These are phyloP conservation scores for Hippasteria phrygiana DNA, from an alignment of 53 echinoderm and acorn worm species.

Conservation along the genomic window DNA sequence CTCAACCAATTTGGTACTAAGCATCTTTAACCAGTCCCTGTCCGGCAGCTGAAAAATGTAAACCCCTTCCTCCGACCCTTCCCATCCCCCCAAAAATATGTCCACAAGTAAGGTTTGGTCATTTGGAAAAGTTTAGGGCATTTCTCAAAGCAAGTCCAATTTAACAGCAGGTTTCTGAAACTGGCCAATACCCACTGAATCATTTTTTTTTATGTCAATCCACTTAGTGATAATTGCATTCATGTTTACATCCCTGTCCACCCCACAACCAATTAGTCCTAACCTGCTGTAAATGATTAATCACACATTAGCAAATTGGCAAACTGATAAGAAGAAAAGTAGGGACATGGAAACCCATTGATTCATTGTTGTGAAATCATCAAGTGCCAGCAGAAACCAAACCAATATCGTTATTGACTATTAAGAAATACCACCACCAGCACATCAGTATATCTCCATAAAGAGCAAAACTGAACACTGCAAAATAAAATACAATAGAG, in stretches of 20 bases:
- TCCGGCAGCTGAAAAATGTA: too few relatives aligned
- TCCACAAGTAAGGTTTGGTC: too few relatives aligned
- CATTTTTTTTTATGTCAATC: neutral
- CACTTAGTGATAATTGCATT: neutral
- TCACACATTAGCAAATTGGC: constrained; percentile 40
- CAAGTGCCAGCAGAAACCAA: neutral
- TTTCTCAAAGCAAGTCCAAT: too few relatives aligned
- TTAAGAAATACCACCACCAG: neutral
- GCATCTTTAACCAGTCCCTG: too few relatives aligned
- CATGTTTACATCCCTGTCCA: neutral
- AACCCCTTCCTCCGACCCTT: too few relatives aligned
- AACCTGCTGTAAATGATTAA: neutral
- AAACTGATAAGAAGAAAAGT: neutral
- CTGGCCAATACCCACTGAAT: too few relatives aligned
- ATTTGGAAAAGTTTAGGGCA: too few relatives aligned
- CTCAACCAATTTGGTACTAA: too few relatives aligned
- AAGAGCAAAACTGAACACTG: neutral
- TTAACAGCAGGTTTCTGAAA: too few relatives aligned
- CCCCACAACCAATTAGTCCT: constrained; percentile 3
- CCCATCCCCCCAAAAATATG: too few relatives aligned
- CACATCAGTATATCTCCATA: neutral
- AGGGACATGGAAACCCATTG: too few relatives aligned
- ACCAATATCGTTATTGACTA: neutral
- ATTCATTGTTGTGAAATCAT: neutral
- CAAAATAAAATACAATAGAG: neutral